Base-by-base conservation (phyloP, 1,140 invertebrate species). In the Drosophila lini region DNA sequence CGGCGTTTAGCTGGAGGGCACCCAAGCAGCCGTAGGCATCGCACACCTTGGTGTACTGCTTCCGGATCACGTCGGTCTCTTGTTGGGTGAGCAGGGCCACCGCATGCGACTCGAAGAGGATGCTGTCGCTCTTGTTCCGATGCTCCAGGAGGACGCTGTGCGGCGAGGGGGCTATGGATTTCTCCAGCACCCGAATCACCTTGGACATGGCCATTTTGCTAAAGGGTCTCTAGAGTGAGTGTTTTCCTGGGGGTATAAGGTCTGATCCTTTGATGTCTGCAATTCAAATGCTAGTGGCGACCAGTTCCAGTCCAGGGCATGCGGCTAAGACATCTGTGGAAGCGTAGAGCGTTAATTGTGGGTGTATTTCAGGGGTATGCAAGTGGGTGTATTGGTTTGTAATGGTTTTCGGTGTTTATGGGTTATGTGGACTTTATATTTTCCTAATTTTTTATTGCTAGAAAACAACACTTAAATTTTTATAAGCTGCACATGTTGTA, bases 1-100 rank as follows among this genome's bases (percentile, higher is more conserved):
- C 97, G 70, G 95, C 94, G 93, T 97, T 97, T 10, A 98, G 92
- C 85, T 97, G 97, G 1, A 99, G 93, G 11, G 98, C 97, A 47
- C 98, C 98, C 32, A 99, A 93, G 88, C 97, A 98, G 28, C 97
- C 98, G 93, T 98, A 98, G 11, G 97, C 97, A 93, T 99, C 98
- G 58, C 96, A 93, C 3, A 98, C 94, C 93, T 98, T 98, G 10
- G 95, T 95, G 91, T 98, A 99, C 81, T 96, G 95, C 74, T 96
- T 96, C 88, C 97, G 96, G 25, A 98, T 94, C n/a, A 95, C 95
- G 74, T 98, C 97, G 31, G 96, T 96, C 94, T 99, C 98, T 92
- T 96, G 95, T 42, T 94, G 92, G 41, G 96, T 95, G 94, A 92
- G 62, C 42, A 85, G 57, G 1, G 97, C 97, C 11, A 98, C 96